These are phyloP conservation scores for Diarsia mendica DNA, from an alignment of 2,888 invertebrate species.

Conservation along the genomic window DNA sequence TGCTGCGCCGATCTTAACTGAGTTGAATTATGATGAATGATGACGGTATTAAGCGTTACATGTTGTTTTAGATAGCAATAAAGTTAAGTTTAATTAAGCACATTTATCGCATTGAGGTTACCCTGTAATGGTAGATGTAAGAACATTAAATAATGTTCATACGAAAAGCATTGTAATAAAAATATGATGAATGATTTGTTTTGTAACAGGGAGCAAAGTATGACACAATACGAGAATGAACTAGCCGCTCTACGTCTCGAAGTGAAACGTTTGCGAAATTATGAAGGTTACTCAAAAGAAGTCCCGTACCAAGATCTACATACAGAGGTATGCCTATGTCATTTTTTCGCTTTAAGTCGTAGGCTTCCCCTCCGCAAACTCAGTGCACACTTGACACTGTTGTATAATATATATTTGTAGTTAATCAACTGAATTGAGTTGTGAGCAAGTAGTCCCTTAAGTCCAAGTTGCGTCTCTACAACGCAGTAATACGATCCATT, in stretches of 20 bases:
- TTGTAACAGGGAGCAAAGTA: slow-evolving; percentile 79
- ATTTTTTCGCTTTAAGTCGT: not conserved
- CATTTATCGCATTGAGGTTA: no score
- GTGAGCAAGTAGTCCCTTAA: no score
- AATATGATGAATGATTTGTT: not conserved
- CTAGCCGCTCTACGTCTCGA: slow-evolving; percentile 80
- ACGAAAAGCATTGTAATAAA: slow-evolving; percentile 4
- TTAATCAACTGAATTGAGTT: not conserved
- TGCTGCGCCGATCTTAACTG: no score
- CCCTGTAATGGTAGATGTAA: no score
- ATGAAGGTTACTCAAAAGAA: slow-evolving; percentile 82
- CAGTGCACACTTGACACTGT: not conserved
- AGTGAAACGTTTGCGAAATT: slow-evolving; percentile 80
- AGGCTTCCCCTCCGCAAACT: not conserved
- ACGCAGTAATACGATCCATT: not conserved
- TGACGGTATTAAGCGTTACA: no score
- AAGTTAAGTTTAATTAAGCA: no score
- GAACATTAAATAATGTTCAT: not conserved
- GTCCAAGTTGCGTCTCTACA: not conserved
- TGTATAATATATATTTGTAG: not conserved
- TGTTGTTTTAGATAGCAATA: no score
- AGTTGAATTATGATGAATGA: no score
- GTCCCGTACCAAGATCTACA: slow-evolving; percentile 80
- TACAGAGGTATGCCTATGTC: slow-evolving; percentile 72
- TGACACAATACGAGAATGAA: slow-evolving; percentile 82